phyloP scores from a whole-genome alignment of 1,140 invertebrate species.

The Drosophila kepulauana region DNA sequence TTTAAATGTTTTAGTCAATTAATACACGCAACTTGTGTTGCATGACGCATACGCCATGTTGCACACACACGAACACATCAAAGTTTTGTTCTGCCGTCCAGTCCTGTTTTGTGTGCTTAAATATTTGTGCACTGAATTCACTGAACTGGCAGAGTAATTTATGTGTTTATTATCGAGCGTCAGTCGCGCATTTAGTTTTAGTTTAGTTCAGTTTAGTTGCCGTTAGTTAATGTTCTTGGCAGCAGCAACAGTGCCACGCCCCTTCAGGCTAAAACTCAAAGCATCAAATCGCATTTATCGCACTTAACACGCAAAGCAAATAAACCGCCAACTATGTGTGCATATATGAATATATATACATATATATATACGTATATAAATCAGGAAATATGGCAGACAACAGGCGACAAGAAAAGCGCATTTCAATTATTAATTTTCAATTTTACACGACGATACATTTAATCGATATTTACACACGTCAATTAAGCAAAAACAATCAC shows the following conservation, averaged over 20 bases:
- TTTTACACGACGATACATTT: background rate
- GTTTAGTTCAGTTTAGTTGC: slow-evolving; percentile 33
- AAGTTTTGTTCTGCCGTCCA: background rate
- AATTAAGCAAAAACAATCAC: background rate
- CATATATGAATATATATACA: slow-evolving; percentile 3
- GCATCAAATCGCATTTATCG: slow-evolving; percentile 79
- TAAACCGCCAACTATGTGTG: slow-evolving; percentile 33
- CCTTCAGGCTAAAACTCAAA: slow-evolving; percentile 32
- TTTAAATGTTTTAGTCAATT: slow-evolving; percentile 81
- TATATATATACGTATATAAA: slow-evolving; percentile 15
- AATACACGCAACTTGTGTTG: slow-evolving; percentile 55
- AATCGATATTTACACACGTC: background rate
- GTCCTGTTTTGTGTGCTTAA: slow-evolving; percentile 21
- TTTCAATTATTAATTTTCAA: background rate
- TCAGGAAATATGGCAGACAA: background rate
- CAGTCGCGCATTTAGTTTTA: slow-evolving; percentile 43
- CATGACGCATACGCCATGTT: slow-evolving; percentile 63
- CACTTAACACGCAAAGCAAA: slow-evolving; percentile 75
- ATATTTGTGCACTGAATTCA: slow-evolving; percentile 58
- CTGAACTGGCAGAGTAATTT: slow-evolving; percentile 59
- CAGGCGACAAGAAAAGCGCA: slow-evolving; percentile 26
- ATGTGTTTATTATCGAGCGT: slow-evolving; percentile 66
- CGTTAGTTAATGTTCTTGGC: slow-evolving; percentile 38
- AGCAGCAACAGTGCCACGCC: slow-evolving; percentile 26
- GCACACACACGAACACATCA: slow-evolving; percentile 34